Base-by-base conservation (phyloP, 2,113 vertebrate genomes). In the Pachycephala philippinensis region DNA sequence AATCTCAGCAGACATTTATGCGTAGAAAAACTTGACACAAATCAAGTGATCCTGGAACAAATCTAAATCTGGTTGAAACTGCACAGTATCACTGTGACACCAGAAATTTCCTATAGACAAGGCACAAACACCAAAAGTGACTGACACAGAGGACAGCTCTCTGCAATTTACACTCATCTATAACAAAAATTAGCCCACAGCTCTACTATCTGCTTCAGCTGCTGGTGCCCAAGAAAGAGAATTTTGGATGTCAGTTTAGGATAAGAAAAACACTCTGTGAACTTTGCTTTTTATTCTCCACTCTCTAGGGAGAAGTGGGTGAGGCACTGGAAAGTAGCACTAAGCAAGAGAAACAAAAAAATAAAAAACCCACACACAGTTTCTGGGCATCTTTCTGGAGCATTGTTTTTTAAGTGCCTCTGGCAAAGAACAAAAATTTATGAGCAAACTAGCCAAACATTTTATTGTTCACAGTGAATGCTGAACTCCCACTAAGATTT, bases 401-500 rank as follows among this genome's bases (percentile, higher is more conserved):
- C 42, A 37, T 11, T 72, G 24, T 40, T 88, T 87, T 72, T 70
- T 59, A 93, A 80, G 47, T 40, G 40, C 57, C 31, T 88, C 76
- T 86, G 54, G 60, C 85, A 93, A 90, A 84, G 56, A 44, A 63
- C 10, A 64, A 74, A 80, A 77, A 60, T 23, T 53, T 22, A 2
- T 65, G 44, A 89, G 68, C 65, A 71, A 90, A 50, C 22, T 68
- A 75, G 65, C n/a, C 91, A 87, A 96, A 63, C 2, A 56, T 66
- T 84, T 95, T 59, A 56, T 66, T 85, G 59, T 42, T 92, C 74
- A 89, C 59, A 90, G 69, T 56, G 68, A 94, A 92, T 3, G 11
- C 64, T 42, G 22, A 91, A 83, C 59, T 92, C 95, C 76, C 76
- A 91, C 66, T 40, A 89, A 89, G 93, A 95, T 94, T 96, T 94